Evolutionary conservation across 1,140 invertebrate species (phyloP).

Genomic region (Rhopalosiphum padi): DNA sequence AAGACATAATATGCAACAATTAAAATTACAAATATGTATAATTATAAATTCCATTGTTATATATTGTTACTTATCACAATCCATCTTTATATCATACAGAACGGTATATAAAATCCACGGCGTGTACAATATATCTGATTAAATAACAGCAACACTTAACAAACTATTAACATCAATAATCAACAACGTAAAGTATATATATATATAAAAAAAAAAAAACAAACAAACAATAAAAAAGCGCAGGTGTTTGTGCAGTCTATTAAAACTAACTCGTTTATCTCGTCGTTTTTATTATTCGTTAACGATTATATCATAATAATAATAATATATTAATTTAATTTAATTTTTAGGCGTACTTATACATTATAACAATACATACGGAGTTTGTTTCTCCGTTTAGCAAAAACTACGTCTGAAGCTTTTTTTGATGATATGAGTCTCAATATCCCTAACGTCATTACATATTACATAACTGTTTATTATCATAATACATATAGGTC

Average conservation of each 20-base stretch:
- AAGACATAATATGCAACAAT: constrained; percentile 37
- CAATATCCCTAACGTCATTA: not conserved
- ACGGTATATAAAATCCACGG: constrained; percentile 10
- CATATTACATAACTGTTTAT: not conserved
- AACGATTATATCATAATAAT: not conserved
- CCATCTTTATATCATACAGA: constrained; percentile 31
- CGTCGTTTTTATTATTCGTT: constrained; percentile 10
- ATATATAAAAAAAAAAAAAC: not conserved
- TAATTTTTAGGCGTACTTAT: constrained; percentile 27
- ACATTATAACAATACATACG: not conserved
- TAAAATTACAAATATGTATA: constrained; percentile 55
- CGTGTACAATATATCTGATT: constrained; percentile 25
- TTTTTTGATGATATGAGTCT: constrained; percentile 45
- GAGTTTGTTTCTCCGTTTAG: not conserved
- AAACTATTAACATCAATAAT: constrained; percentile 45
- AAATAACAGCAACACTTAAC: constrained; percentile 54
- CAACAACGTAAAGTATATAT: constrained; percentile 34
- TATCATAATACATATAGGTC: not conserved
- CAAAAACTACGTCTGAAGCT: constrained; percentile 32
- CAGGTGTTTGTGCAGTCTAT: constrained; percentile 52
- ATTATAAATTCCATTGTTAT: constrained; percentile 52
- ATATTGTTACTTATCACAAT: constrained; percentile 57
- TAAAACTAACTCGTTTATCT: not conserved
- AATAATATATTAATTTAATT: not conserved
- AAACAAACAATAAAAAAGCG: constrained; percentile 45